Base-by-base conservation (phyloP, 2,797 vertebrate species). In the Anas capensis region DNA sequence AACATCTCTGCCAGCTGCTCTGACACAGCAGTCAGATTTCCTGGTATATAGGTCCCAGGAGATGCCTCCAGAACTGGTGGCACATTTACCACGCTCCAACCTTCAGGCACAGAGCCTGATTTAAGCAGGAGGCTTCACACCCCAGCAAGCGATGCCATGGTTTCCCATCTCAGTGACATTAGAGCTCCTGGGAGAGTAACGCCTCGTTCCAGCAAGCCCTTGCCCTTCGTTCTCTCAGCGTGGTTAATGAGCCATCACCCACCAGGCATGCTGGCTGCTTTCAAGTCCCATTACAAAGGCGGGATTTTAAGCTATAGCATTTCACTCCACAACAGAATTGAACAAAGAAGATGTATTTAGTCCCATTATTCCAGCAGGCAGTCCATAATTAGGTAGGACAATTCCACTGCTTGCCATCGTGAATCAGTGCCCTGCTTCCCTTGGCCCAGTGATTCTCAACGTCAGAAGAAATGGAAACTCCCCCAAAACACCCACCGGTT, bases 41-140 rank as follows among this genome's bases (percentile, higher is more conserved):
- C 62, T 65, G 33, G 27, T 61, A 23, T 34, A 3, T 20, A 33
- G 19, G 31, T 92, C 65, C 69, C 1, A 0, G 61, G 77, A 83
- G 80, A 33, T 8, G 14, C 68, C 90, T 91, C 81, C 88, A 81
- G 82, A 91, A 38, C 72, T 58, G 57, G 69, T 86, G 91, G 87
- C 72, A 23, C 27, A 75, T 95, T 94, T 92, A 86, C 61, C 65
- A 17, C 2, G 4, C 24, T 65, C 53, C 72, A 75, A 68, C 83
- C 46, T 83, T 90, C 42, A 69, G 76, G 36, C 44, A 34, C 69
- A n/a, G 33, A 58, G 65, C 19, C 8, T 69, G 46, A 69, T 61
- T 53, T 57, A 71, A 91, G 53, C 24, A 71, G 72, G 54, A 89
- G 68, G 26, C 38, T 82, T 89, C 88, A 46, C 24, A 36, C 38